These are phyloP conservation scores for Dysmachus trigonus DNA, from an alignment of 2,888 invertebrate genomes.

Conservation along the genomic window DNA sequence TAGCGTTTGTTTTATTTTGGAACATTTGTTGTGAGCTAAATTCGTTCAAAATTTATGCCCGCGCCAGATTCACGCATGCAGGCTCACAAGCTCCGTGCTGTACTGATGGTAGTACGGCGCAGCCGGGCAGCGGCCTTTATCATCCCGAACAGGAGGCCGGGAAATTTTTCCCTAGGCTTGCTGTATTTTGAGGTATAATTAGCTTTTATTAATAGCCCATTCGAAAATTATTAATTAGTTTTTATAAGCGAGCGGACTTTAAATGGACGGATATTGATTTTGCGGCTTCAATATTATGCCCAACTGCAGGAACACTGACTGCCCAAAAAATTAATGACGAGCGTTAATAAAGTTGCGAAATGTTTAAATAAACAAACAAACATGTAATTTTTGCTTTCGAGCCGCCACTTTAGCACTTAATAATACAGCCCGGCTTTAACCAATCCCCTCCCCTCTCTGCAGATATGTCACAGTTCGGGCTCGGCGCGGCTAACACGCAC, in stretches of 20 bases:
- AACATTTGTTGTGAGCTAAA: conserved; percentile 46
- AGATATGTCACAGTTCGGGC: conserved; percentile 88
- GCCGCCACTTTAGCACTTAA: not conserved
- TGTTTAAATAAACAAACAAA: conserved; percentile 24
- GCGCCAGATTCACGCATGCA: conserved; percentile 30
- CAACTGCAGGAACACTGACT: conserved; percentile 29
- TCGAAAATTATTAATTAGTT: conserved; percentile 66
- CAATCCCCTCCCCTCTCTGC: not conserved
- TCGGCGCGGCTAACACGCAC: conserved; percentile 84
- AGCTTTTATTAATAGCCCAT: conserved; percentile 66
- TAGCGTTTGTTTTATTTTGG: conserved; percentile 42
- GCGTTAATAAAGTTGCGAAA: conserved; percentile 37
- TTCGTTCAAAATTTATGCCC: conserved; percentile 46
- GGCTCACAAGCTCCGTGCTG: conserved; percentile 37
- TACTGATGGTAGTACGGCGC: not conserved
- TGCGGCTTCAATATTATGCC: conserved; percentile 57
- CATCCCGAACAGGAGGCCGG: conserved; percentile 28
- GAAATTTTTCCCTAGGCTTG: conserved; percentile 24
- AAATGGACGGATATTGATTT: conserved; percentile 65
- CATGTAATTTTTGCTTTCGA: not conserved
- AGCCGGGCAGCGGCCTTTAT: not conserved
- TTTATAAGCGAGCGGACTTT: conserved; percentile 64
- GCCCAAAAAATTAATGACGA: conserved; percentile 32
- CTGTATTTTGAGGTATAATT: conserved; percentile 58
- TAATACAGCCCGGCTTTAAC: conserved; percentile 4